These are phyloP conservation scores for Tychaedon coryphoeus DNA, from an alignment of 2,113 vertebrate species.

Conservation along the genomic window DNA sequence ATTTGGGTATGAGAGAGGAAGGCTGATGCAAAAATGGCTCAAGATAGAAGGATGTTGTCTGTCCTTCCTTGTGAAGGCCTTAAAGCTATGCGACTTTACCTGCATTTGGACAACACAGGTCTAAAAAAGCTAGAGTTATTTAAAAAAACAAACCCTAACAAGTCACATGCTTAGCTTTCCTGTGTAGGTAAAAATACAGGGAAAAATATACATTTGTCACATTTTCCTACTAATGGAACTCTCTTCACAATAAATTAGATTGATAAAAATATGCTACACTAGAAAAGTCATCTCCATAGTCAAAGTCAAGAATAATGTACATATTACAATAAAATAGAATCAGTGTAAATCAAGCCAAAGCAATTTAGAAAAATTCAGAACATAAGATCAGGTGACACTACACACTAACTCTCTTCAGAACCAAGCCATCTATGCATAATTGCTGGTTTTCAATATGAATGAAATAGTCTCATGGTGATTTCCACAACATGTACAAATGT, in stretches of 20 bases:
- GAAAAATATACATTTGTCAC: background rate
- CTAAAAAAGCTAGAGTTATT: background rate
- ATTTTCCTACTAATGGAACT: background rate
- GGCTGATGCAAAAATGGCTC: background rate
- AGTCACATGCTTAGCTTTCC: background rate
- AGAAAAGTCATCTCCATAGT: background rate
- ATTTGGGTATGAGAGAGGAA: background rate
- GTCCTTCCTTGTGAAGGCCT: background rate
- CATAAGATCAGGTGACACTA: background rate
- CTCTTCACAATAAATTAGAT: background rate
- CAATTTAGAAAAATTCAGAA: background rate
- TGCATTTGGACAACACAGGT: background rate
- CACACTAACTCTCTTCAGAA: background rate
- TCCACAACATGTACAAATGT: background rate
- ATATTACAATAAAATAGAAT: background rate
- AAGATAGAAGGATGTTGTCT: background rate
- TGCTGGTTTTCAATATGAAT: background rate
- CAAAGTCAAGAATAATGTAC: background rate
- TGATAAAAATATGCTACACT: background rate
- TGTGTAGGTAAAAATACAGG: background rate
- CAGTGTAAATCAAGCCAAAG: background rate
- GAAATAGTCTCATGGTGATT: background rate
- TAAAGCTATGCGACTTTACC: background rate
- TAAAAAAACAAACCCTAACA: background rate
- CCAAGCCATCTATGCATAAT: background rate